Base-by-base conservation (phyloP, 1,140 invertebrate genomes). In the Drosophila virilis region DNA sequence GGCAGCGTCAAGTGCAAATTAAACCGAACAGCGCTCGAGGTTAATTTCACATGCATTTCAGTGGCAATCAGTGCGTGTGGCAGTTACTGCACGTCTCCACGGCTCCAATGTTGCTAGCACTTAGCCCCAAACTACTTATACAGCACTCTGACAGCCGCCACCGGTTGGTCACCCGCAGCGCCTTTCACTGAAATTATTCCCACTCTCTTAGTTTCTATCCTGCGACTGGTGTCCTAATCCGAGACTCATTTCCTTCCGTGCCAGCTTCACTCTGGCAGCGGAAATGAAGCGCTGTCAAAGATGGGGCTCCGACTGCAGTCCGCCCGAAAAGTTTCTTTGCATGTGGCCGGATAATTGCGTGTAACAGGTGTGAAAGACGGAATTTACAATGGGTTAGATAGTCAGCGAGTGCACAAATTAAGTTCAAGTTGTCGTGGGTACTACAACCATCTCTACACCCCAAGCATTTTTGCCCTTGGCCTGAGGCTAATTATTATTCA, bases 291-390 rank as follows among this genome's bases (percentile, higher is more conserved):
- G 61, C 62, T 70, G 74, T 65, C 60, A 76, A 70, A 55, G 61
- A 64, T 76, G 66, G 51, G 51, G 65, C 61, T 58, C 58, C 80
- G 75, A 81, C 66, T 80, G 70, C 77, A 74, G 77, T 62, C 68
- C 62, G 69, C 64, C 58, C 65, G 15, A 40, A 78, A 73, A 88
- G 67, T 88, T 90, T 74, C 71, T 76, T 90, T 74, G 64, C 70
- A 68, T 83, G 81, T 60, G 72, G 70, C 74, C 61, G 65, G 77
- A 86, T 80, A 83, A 90, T 86, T 91, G 82, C 80, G 78, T 90
- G 86, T 90, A 90, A 90, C 86, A 90, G 86, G 86, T 90, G 86
- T 83, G 77, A 90, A 90, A 88, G 82, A 83, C 82, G 59, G 86
- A 90, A 90, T 90, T 86, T 90, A 89, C 74, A 84, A 90, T 90